Base-by-base conservation (phyloP, 2,797 vertebrate genomes). In the Cryptoblepharus egeriae region DNA sequence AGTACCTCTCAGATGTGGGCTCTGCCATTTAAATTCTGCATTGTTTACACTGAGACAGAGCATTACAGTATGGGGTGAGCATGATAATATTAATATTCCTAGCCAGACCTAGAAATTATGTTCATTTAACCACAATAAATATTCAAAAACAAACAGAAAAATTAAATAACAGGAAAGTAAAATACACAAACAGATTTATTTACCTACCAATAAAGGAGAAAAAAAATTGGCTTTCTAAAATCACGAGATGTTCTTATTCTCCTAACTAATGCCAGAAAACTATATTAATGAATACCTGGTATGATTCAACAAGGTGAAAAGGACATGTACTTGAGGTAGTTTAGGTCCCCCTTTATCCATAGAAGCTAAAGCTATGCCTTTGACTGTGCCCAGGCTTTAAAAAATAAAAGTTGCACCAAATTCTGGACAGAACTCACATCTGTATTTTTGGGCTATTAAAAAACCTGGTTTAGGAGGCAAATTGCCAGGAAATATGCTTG, bases 91-190 rank as follows among this genome's bases (percentile, higher is more conserved):
- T 22, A 75, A 42, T 58, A 58, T 75, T 26, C 24, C 20, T 35
- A 61, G 28, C 26, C 26, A 75, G 35, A 75, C 39, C 32, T 22
- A 75, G 37, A 58, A 75, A 42, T 42, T 75, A 37, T 42, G 26
- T 42, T 30, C 58, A 63, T 63, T 57, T 63, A 60, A 4, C 58
- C 63, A 60, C 39, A 63, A 76, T 28, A 39, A 11, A n/a, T 63
- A 39, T 63, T 75, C 65, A 61, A 75, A 61, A 61, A n/a, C 57
- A 75, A 75, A 75, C 15, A 75, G 74, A 39, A 28, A n/a, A 2
- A 42, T 28, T 42, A 58, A 63, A 20, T 28, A 76, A 76, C 15
- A 60, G 20, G n/a, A 37, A 61, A 75, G 32, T 42, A 26, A 75
- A 42, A 42, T 58, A 75, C 3, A 37, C 55, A 75, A 75, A 75